phyloP scores from a whole-genome alignment of 2,888 invertebrate genomes.

The Napeogenes inachia region DNA sequence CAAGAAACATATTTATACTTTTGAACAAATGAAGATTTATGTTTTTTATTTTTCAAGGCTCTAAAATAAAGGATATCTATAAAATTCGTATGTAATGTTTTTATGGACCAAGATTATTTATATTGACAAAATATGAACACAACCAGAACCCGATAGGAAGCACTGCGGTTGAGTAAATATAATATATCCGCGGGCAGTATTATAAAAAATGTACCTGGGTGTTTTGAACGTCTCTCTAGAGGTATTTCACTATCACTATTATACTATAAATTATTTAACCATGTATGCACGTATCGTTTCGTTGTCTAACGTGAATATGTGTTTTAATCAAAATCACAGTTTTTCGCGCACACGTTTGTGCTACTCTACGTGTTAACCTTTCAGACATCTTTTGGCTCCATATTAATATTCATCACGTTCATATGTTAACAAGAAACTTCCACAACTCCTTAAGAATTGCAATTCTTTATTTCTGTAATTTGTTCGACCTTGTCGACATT shows the following conservation, averaged over 20 bases:
- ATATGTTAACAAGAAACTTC: not conserved
- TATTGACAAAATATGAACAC: too few relatives aligned
- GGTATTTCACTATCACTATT: not conserved
- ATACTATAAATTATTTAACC: not conserved
- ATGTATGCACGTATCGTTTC: not conserved
- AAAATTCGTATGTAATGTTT: too few relatives aligned
- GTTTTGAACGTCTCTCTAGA: not conserved
- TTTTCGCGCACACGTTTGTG: conserved; percentile 11
- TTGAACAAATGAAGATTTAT: too few relatives aligned
- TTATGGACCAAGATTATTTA: too few relatives aligned
- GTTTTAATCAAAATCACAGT: conserved; percentile 5
- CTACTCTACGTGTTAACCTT: conserved; percentile 5
- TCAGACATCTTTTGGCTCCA: not conserved
- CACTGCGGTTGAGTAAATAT: too few relatives aligned
- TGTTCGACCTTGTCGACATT: too few relatives aligned
- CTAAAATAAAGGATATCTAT: too few relatives aligned
- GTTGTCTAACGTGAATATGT: conserved; percentile 3
- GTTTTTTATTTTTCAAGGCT: too few relatives aligned
- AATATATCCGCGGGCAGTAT: not conserved
- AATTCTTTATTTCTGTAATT: too few relatives aligned
- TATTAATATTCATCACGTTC: conserved; percentile 10
- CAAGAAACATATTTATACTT: too few relatives aligned
- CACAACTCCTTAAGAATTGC: too few relatives aligned
- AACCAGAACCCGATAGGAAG: too few relatives aligned
- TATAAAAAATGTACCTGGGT: not conserved